Evolutionary conservation across 2,113 vertebrate species (phyloP), one percentile per base, ranked within the genome.

Genomic region (Anser brachyrhynchus): DNA sequence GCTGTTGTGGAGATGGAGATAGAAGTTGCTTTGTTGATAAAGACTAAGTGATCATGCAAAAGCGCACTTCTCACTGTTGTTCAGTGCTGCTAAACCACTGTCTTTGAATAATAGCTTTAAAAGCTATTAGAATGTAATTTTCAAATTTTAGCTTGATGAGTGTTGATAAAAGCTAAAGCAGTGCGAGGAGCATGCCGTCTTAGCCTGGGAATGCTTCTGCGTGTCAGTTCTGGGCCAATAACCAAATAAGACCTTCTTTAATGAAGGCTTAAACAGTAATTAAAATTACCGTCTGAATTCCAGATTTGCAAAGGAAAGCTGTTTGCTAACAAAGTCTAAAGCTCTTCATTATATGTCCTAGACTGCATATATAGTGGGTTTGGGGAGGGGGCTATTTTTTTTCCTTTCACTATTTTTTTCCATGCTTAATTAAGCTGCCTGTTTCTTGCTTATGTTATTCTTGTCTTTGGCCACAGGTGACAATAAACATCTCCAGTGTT

Each of bases 391-490:
- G 18, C 28, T 82, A 26, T 54, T 81, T 83, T 6, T 72, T 35
- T 46, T 16, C 8, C 39, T 25, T 41, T 57, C 25, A 3, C 39
- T 2, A 8, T 44, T 84, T 67, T 87, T 78, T 76, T 62, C 39
- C 33, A 1, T 25, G 3, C 41, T 2, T 66, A 51, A 28, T 70
- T 73, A 52, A 94, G 10, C 43, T 51, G 9, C n/a, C 13, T 14
- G 0, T 89, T 87, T 21, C 6, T 20, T 62, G 72, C 28, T 8
- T 59, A 0, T 43, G 1, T 14, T 46, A 0, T 33, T 46, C 7
- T 58, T 49, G 19, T 25, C 13, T 66, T 44, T 13, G 43, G 70
- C 39, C 26, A 2, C 25, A 54, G 55, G 85, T 93, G 75, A 6
- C 44, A 57, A 0, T 23, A 26, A 54, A 7, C 18, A 16, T 26